Conservation (phyloP, 2,113 vertebrate species). For the Podarcis raffonei region DNA sequence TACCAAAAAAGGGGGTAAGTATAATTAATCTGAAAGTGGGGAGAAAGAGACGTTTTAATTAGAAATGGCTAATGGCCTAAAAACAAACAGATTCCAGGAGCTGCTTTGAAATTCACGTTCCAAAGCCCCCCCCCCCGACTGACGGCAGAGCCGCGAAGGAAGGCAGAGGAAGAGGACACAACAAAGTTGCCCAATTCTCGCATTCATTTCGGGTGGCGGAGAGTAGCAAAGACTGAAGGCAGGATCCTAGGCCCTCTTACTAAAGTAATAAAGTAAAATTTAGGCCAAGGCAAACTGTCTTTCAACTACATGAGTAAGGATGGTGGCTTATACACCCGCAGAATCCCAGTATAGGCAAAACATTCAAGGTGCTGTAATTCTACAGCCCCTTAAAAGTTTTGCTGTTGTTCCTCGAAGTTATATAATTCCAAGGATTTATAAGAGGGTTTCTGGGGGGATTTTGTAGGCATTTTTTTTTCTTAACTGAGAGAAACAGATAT, state of each 20-base stretch:
- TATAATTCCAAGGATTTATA: neutral
- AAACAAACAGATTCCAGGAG: neutral
- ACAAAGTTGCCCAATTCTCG: too few relatives aligned
- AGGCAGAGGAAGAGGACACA: too few relatives aligned
- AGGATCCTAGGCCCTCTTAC: neutral
- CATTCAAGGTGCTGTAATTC: neutral
- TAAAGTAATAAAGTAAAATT: neutral
- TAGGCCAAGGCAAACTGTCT: neutral
- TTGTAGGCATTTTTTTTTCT: neutral
- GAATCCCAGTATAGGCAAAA: neutral
- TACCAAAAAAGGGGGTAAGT: conserved; percentile 56
- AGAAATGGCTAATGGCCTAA: conserved; percentile 60
- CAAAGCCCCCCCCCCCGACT: neutral
- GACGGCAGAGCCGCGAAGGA: neutral
- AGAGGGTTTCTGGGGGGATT: neutral
- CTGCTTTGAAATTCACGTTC: neutral
- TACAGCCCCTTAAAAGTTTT: neutral
- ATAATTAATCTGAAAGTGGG: conserved; percentile 65
- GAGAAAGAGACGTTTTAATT: conserved; percentile 66
- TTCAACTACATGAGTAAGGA: neutral
- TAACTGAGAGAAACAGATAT: neutral
- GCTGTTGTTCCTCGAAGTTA: neutral
- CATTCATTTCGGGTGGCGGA: neutral
- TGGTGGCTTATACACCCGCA: neutral
- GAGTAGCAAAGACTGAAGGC: neutral